These are phyloP conservation scores for Campaea margaritaria DNA, from an alignment of 2,888 invertebrate genomes.

Conservation along the genomic window DNA sequence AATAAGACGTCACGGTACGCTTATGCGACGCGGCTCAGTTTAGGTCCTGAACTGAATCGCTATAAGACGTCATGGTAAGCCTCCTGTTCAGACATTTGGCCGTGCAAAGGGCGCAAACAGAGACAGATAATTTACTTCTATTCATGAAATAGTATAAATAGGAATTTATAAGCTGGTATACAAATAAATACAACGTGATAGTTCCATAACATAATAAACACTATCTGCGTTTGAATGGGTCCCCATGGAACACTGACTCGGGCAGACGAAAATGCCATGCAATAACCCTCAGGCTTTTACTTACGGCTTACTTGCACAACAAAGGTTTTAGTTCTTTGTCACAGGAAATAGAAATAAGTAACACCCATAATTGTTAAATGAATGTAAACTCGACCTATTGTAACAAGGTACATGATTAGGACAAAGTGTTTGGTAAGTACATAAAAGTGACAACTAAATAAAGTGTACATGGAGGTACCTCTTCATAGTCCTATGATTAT, in stretches of 20 bases:
- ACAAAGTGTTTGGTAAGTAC: too few relatives aligned
- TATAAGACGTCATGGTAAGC: too few relatives aligned
- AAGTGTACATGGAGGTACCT: background rate
- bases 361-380: background rate
- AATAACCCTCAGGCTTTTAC: constrained; percentile 8
- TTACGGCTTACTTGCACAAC: constrained; percentile 11
- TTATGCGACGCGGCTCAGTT: too few relatives aligned
- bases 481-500: background rate
- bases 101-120: too few relatives aligned
- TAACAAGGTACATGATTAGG: background rate
- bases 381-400: background rate
- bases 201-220: constrained; percentile 12
- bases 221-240: constrained; percentile 9
- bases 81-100: too few relatives aligned
- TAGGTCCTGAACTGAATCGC: too few relatives aligned
- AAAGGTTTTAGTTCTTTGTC: constrained; percentile 2
- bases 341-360: background rate
- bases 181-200: too few relatives aligned
- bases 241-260: constrained; percentile 20
- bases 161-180: too few relatives aligned
- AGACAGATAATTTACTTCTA: too few relatives aligned
- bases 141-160: too few relatives aligned
- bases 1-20: too few relatives aligned
- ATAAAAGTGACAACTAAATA: too few relatives aligned
- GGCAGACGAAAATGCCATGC: constrained; percentile 11